Evolutionary conservation across 2,797 vertebrate genomes (phyloP).

Genomic region (Tangara arthus): DNA sequence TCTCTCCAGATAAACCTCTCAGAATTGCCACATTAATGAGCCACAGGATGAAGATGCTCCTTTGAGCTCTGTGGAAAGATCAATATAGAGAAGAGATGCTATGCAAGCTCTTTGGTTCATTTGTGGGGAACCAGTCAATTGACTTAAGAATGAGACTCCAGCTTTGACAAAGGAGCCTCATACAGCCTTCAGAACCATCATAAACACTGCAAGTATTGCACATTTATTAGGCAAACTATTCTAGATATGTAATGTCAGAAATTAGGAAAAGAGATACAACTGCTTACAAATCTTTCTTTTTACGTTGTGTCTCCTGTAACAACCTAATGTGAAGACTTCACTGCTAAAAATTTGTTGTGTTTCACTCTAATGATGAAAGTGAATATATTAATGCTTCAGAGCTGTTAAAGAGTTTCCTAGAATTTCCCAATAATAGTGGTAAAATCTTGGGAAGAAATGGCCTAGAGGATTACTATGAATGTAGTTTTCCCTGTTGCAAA

Average conservation of each 20-base stretch:
- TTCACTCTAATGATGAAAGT: conserved; percentile 2
- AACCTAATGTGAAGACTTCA: conserved; percentile 26
- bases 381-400: conserved; percentile 23
- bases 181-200: conserved; percentile 14
- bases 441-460: background rate
- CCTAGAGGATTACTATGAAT: background rate
- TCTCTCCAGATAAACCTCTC: conserved; percentile 64
- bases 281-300: conserved; percentile 31
- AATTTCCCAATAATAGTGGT: background rate
- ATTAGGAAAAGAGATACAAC: conserved; percentile 24
- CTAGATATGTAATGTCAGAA: conserved; percentile 7
- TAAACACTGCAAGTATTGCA: background rate
- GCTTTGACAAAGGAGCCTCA: conserved; percentile 23
- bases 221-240: conserved; percentile 1
- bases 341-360: background rate
- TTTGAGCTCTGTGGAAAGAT: conserved; percentile 61
- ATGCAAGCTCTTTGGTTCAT: conserved; percentile 2
- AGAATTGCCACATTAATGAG: conserved; percentile 67
- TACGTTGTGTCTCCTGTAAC: conserved; percentile 27
- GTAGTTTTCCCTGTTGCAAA: background rate
- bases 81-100: conserved; percentile 57
- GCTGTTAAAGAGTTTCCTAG: background rate
- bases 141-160: conserved; percentile 4
- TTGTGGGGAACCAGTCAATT: conserved; percentile 47
- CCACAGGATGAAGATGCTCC: conserved; percentile 66